A percentile compares a stretch with the other conserved stretches of the same genome.
These are phyloP conservation scores for Margaritifera margaritifera DNA, from an alignment of 2,888 invertebrate genomes.

Conservation along the genomic window DNA sequence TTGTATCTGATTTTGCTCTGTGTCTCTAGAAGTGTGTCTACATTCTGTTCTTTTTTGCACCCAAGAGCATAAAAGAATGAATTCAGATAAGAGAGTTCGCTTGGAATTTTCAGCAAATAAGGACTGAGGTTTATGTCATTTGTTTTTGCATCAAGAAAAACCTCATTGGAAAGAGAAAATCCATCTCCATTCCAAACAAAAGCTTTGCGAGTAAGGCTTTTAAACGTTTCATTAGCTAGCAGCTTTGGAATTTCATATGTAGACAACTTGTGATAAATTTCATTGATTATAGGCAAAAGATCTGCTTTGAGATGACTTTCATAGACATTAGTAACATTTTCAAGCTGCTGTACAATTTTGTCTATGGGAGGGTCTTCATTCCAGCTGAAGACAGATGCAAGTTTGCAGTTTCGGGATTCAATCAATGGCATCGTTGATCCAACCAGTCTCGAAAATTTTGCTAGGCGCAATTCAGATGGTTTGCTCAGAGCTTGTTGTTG, in stretches of 20 bases:
- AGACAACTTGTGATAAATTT: constrained; percentile 16
- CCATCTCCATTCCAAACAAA: constrained; percentile 27
- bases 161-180: constrained; percentile 14
- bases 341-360: constrained; percentile 25
- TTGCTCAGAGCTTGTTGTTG: constrained; percentile 2
- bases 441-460: constrained; percentile 11
- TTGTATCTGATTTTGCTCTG: constrained; percentile 11
- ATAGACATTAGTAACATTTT: constrained; percentile 11
- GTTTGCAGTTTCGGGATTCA: constrained; percentile 1
- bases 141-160: constrained; percentile 2
- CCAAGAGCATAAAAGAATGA: constrained; percentile 11
- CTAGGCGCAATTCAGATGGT: constrained; percentile 9
- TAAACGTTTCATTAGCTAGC: not conserved
- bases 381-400: constrained; percentile 19
- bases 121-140: constrained; percentile 24
- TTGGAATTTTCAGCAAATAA: constrained; percentile 20
- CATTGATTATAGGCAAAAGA: constrained; percentile 11
- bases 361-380: constrained; percentile 11
- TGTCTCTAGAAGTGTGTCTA: constrained; percentile 6
- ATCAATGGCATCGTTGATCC: constrained; percentile 24
- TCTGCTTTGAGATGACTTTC: constrained; percentile 17
- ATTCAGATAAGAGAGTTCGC: constrained; percentile 15
- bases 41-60: constrained; percentile 11
- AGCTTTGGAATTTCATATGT: not conserved
- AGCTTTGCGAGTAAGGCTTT: not conserved